Percentiles rank a stretch among this genome's conserved stretches.
These are phyloP conservation scores for Portevinia maculata DNA, from an alignment of 2,888 invertebrate genomes.

Conservation along the genomic window DNA sequence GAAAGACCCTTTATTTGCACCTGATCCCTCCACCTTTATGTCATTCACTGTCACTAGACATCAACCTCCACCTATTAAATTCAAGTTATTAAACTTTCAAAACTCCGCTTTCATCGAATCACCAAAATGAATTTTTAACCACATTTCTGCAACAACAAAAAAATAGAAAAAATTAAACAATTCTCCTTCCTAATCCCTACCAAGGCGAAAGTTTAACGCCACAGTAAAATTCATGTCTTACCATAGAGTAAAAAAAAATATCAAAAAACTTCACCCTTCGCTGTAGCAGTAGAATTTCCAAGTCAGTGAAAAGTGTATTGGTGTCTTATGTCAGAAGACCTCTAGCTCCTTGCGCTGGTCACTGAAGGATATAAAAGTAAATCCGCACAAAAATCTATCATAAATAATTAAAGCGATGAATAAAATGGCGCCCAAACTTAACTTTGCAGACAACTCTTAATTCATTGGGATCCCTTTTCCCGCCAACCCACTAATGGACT, in stretches of 20 bases:
- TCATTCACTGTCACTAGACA: too few species aligned
- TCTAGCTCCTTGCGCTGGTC: constrained; percentile 12
- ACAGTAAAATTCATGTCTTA: constrained; percentile 16
- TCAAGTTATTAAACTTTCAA: not conserved
- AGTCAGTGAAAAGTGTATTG: constrained; percentile 48
- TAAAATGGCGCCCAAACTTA: constrained; percentile 52
- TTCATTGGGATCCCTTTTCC: not conserved
- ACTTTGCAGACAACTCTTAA: constrained; percentile 53
- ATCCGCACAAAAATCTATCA: constrained; percentile 41
- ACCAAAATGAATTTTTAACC: constrained; percentile 40
- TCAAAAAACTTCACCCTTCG: constrained; percentile 37
- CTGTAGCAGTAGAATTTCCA: constrained; percentile 1
- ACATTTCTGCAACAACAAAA: not conserved
- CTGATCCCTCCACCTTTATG: too few species aligned
- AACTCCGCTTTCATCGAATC: constrained; percentile 13
- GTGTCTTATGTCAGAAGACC: constrained; percentile 30
- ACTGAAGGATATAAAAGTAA: constrained; percentile 6
- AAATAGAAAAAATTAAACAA: not conserved
- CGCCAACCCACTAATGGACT: constrained; percentile 49
- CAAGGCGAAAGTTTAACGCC: constrained; percentile 27
- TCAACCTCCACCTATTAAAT: not conserved
- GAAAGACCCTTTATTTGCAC: too few species aligned
- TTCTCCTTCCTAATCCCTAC: constrained; percentile 14
- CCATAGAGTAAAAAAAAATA: not conserved
- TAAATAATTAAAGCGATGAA: constrained; percentile 67